Conservation (phyloP, 2,113 vertebrate genomes). For the Marmota monax region DNA sequence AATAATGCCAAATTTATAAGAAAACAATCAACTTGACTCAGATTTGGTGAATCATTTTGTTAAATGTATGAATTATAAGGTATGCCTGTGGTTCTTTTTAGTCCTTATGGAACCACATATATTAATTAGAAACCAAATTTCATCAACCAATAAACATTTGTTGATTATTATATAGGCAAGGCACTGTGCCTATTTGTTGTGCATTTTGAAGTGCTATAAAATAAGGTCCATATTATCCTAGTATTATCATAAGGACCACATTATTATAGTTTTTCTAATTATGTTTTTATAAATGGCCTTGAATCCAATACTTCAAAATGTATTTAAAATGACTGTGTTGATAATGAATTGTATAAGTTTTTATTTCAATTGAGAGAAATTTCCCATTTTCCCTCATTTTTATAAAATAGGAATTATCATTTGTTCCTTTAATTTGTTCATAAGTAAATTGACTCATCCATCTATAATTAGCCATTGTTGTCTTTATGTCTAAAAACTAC, state of each 20-base stretch:
- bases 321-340: slow-evolving; percentile 30
- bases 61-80: slow-evolving; percentile 41
- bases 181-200: neutral
- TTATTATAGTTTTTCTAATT: slow-evolving; percentile 29
- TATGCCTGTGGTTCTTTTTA: slow-evolving; percentile 11
- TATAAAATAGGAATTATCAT: slow-evolving; percentile 39
- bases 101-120: neutral
- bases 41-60: slow-evolving; percentile 44
- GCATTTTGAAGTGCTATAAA: slow-evolving; percentile 40
- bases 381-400: slow-evolving; percentile 59
- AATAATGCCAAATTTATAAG: slow-evolving; percentile 25
- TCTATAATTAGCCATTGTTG: slow-evolving; percentile 43
- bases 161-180: slow-evolving; percentile 39
- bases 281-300: slow-evolving; percentile 45
- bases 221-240: neutral
- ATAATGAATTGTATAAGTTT: slow-evolving; percentile 63
- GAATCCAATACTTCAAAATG: slow-evolving; percentile 25
- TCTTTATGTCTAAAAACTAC: slow-evolving; percentile 18
- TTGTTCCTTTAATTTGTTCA: slow-evolving; percentile 37
- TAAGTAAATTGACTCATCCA: slow-evolving; percentile 53
- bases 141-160: slow-evolving; percentile 34
- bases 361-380: slow-evolving; percentile 48
- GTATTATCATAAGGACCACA: neutral
- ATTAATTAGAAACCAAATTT: slow-evolving; percentile 34
- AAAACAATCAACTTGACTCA: neutral